Percentiles rank a stretch among this genome's conserved stretches.
These are phyloP conservation scores for Drosophila acutilabella DNA, from an alignment of 2,888 invertebrate species.

Conservation along the genomic window DNA sequence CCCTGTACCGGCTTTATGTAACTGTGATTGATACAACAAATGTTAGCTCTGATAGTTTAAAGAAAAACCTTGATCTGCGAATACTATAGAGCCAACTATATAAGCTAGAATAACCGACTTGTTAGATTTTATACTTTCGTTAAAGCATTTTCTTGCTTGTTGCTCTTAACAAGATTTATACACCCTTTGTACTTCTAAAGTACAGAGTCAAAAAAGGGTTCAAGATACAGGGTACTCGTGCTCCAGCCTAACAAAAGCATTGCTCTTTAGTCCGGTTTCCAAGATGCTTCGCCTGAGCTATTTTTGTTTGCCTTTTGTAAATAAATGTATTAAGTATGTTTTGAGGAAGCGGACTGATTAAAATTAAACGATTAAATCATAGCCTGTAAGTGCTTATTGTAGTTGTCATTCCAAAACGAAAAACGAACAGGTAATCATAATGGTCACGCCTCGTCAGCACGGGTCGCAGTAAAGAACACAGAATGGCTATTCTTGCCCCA, in stretches of 20 bases:
- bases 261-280: conserved; percentile 29
- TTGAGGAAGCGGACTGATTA: not conserved
- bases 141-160: no score
- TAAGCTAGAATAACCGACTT: no score
- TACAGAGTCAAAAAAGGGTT: conserved; percentile 46
- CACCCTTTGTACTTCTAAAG: not conserved
- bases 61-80: no score
- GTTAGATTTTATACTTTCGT: no score
- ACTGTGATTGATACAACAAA: no score
- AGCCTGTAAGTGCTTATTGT: conserved; percentile 9
- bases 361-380: conserved; percentile 1
- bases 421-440: conserved; percentile 32
- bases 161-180: no score
- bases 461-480: conserved; percentile 22
- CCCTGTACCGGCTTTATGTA: not conserved
- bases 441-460: conserved; percentile 14
- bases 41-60: no score
- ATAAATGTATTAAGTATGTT: conserved; percentile 3
- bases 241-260: conserved; percentile 10
- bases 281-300: conserved; percentile 18
- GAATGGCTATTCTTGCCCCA: conserved; percentile 19
- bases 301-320: conserved; percentile 5
- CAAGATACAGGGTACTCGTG: conserved; percentile 24
- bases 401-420: conserved; percentile 28
- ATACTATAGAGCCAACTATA: no score